phyloP scores from a whole-genome alignment of 2,113 vertebrate species.

The Oceanites oceanicus region DNA sequence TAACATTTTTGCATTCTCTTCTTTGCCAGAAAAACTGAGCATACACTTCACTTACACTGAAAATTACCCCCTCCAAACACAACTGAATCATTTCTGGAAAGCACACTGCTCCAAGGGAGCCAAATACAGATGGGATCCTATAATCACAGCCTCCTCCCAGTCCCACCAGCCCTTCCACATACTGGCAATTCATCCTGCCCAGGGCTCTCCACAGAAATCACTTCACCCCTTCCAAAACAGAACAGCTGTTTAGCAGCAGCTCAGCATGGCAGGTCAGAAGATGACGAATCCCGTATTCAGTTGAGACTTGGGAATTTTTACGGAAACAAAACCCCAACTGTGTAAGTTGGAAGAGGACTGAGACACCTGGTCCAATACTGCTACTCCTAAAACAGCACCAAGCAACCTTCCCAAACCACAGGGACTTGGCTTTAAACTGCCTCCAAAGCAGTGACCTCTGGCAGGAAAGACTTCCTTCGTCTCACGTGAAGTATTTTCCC shows the following conservation, averaged over 20 bases:
- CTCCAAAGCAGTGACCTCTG: background rate
- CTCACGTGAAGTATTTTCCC: accelerated
- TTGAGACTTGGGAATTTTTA: background rate
- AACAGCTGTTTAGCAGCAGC: background rate
- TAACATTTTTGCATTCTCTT: background rate
- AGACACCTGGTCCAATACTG: background rate
- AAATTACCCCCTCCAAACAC: background rate
- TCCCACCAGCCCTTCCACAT: background rate
- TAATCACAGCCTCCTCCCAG: background rate
- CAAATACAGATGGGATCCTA: background rate
- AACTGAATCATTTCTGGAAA: background rate
- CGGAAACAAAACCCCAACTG: background rate
- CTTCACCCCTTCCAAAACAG: background rate
- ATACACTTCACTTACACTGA: background rate
- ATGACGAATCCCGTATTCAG: background rate
- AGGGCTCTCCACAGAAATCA: background rate
- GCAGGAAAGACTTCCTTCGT: background rate
- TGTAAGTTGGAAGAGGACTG: background rate
- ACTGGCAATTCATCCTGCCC: background rate
- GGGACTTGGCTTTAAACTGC: background rate
- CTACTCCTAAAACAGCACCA: background rate
- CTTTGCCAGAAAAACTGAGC: background rate
- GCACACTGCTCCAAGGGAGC: background rate
- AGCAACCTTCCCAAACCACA: background rate
- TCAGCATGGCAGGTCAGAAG: background rate